phyloP scores from a whole-genome alignment of 2,797 vertebrate species.

The Pipistrellus kuhlii region DNA sequence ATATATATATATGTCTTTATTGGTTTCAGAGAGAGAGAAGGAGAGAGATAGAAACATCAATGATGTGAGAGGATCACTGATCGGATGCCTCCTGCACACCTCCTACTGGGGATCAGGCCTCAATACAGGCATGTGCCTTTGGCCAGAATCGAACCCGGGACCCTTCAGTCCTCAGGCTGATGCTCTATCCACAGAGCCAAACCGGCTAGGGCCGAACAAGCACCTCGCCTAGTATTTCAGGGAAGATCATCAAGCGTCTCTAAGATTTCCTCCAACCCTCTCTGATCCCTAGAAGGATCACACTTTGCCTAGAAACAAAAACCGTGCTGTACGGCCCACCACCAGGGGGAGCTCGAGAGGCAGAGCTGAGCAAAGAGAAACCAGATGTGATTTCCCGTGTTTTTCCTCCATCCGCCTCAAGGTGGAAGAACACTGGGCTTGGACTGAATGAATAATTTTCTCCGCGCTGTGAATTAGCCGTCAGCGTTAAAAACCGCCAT shows the following conservation, averaged over 20 bases:
- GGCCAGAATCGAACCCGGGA: too few species aligned
- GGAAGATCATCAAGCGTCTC: not conserved
- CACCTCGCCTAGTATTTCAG: not conserved
- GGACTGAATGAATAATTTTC: constrained; percentile 65
- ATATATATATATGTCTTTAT: too few species aligned
- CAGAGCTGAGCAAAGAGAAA: not conserved
- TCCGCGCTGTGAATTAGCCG: constrained; percentile 10
- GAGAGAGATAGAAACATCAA: too few species aligned
- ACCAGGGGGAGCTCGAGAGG: constrained; percentile 77
- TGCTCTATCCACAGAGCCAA: too few species aligned
- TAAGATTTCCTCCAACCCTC: not conserved
- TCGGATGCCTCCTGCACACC: too few species aligned
- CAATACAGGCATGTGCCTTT: too few species aligned
- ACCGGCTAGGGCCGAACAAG: not conserved
- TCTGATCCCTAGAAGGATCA: constrained; percentile 66
- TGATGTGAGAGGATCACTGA: too few species aligned
- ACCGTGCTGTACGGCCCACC: constrained; percentile 59
- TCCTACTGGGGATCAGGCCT: too few species aligned
- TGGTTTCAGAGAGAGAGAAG: too few species aligned
- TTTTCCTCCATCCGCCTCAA: constrained; percentile 64
- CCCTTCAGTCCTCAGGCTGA: too few species aligned
- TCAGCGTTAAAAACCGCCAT: not conserved
- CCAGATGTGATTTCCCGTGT: constrained; percentile 25
- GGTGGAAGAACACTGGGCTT: constrained; percentile 62
- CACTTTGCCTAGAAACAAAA: constrained; percentile 71